Evolutionary conservation across 2,888 invertebrate species (phyloP), one percentile per base, ranked within the genome.

Genomic region (Blastobasis adustella): DNA sequence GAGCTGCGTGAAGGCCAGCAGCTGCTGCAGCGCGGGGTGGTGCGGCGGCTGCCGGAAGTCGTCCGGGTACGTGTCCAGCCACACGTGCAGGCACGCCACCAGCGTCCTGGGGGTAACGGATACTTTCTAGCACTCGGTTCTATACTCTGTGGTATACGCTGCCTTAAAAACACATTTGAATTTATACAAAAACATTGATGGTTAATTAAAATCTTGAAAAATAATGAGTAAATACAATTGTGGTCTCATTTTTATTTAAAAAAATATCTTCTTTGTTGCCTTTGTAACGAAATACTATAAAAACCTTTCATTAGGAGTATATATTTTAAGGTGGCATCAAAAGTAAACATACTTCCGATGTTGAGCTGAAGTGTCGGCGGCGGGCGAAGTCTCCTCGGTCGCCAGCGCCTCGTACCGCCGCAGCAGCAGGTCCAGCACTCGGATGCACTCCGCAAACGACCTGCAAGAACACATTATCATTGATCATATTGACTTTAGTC

Each of bases 21-120:
- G 91, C 79, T 94, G 92, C 58, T 92, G 91, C 68, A 99, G 92
- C 66, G 94, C 92, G 49, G 93, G 90, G 76, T 95, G 95, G 69
- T 92, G 91, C 48, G 96, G 95, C 43, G 94, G 90, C 63, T 95
- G 94, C 56, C 93, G 92, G 82, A 96, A 95, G 86, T 99, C 99
- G 82, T 98, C 98, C 44, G 98, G 96, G 81, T 98, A 99, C 54
- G 96, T 95, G 86, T 99, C 98, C 74, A 99, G 84, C 99, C 99
- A 99, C 46, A 98, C 97, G 76, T 97, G 96, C 61, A 99, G 91
- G 57, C 96, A 95, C 62, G 96, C 95, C 66, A 96, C 93, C 78
- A 97, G 91, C 59, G 96, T 96, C 84, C 95, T 95, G 73, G 59
- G 89, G 79, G 47, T 6, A 23, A 23, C 23, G 23, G 23, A 3